phyloP scores from a whole-genome alignment of 1,140 invertebrate genomes.

The Caenorhabditis brenneri region DNA sequence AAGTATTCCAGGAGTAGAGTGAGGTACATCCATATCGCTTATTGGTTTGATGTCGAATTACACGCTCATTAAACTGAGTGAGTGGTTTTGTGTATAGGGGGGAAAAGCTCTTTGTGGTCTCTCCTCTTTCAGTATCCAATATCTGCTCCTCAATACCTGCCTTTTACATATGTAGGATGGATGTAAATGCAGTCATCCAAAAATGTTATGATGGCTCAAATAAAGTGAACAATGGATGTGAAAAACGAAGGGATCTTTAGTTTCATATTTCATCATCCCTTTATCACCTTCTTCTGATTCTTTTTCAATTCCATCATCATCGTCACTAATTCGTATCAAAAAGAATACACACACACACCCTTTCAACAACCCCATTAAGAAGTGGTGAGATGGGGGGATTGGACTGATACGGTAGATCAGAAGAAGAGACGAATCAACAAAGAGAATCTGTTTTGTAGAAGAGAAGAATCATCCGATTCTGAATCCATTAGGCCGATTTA shows the following conservation, averaged over 20 bases:
- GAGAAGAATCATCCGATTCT: constrained; percentile 28
- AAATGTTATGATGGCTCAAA: neutral
- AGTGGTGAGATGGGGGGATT: neutral
- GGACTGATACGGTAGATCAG: constrained; percentile 33
- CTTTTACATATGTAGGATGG: constrained; percentile 23
- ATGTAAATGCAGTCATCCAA: constrained; percentile 24
- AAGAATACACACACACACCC: neutral
- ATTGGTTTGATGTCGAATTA: constrained; percentile 43
- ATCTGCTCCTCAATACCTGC: constrained; percentile 38
- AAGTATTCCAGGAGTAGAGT: constrained; percentile 4
- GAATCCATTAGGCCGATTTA: constrained; percentile 36
- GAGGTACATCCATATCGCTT: constrained; percentile 41
- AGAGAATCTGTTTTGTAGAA: neutral
- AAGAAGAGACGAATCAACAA: constrained; percentile 3
- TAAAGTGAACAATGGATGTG: neutral
- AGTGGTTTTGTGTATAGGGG: constrained; percentile 35
- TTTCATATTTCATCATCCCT: constrained; percentile 1
- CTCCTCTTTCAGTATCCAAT: constrained; percentile 27
- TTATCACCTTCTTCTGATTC: neutral
- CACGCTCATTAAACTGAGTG: constrained; percentile 43
- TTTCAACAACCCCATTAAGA: constrained; percentile 26
- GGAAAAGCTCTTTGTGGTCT: constrained; percentile 38
- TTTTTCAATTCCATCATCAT: neutral
- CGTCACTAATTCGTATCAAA: constrained; percentile 33
- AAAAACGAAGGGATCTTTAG: neutral